Base-by-base conservation (phyloP, 2,113 vertebrate species). In the Gulo gulo region DNA sequence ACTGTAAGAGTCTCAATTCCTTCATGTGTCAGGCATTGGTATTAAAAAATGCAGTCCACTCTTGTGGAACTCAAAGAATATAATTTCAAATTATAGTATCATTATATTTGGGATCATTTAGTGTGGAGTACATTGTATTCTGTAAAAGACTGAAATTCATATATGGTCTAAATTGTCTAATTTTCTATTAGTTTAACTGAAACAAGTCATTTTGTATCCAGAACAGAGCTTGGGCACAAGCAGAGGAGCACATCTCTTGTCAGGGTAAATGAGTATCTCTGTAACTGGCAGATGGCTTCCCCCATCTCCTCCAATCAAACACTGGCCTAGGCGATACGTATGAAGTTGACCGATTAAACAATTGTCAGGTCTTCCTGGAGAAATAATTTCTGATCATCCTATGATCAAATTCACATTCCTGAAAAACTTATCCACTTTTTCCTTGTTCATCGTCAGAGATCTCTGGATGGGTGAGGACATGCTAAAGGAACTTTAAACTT, bases 31-130 rank as follows among this genome's bases (percentile, higher is more conserved):
- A 84, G 29, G 16, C 34, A 67, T 39, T 29, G 42, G 24, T 81
- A 24, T 84, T 36, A 67, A 55, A 82, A 10, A 69, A 65, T 74
- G 7, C 18, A 24, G 14, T 47, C n/a, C 6, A 91, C 31, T 89
- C 18, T 83, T 80, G 9, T 6, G 24, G 55, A 80, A 83, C 9
- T 47, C 31, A 80, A 59, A 42, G 18, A 74, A 39, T 76, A 89
- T 86, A 91, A 39, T 45, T 92, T 96, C 24, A 95, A 91, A 73
- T 90, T 78, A 67, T 87, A 79, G 42, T 59, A 26, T 63, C 61
- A 50, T 63, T 31, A 15, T 42, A 26, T 42, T 18, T 90, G 65
- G 61, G 23, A 82, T 87, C 61, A 83, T 65, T 86, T 59, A 63
- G 7, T 50, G 16, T 50, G 69, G 29, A 55, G 20, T 67, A 42